phyloP scores from a whole-genome alignment of 2,888 invertebrate genomes.

The Omphaloscelis lunosa region DNA sequence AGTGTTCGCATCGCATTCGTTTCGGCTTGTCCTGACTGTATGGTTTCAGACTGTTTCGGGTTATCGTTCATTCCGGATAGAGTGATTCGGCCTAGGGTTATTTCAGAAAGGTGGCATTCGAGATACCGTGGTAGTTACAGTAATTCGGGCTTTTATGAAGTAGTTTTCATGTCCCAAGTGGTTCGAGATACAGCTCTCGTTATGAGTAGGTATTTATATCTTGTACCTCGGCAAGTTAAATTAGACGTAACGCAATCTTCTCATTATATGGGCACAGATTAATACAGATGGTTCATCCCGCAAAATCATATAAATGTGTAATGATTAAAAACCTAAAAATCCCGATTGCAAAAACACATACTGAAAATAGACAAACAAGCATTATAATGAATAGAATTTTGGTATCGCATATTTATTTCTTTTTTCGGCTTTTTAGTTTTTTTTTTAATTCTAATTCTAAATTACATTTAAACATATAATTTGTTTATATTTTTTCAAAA shows the following conservation, averaged over 20 bases:
- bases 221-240: slow-evolving; percentile 22
- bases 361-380: no score
- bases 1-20: neutral
- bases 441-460: no score
- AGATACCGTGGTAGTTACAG: neutral
- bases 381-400: no score
- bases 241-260: slow-evolving; percentile 38
- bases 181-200: neutral
- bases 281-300: no score
- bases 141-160: neutral
- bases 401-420: no score
- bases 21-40: no score
- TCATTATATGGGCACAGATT: slow-evolving; percentile 10
- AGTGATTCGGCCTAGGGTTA: neutral
- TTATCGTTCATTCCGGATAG: neutral
- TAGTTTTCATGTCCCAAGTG: neutral
- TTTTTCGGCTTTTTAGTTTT: no score
- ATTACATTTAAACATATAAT: no score
- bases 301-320: no score
- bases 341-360: no score
- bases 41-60: neutral
- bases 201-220: slow-evolving; percentile 7
- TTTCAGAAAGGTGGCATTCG: neutral
- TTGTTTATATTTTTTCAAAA: no score
- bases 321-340: no score